Conservation (phyloP, 1,140 invertebrate species). For the Armadillidium nasatum region DNA sequence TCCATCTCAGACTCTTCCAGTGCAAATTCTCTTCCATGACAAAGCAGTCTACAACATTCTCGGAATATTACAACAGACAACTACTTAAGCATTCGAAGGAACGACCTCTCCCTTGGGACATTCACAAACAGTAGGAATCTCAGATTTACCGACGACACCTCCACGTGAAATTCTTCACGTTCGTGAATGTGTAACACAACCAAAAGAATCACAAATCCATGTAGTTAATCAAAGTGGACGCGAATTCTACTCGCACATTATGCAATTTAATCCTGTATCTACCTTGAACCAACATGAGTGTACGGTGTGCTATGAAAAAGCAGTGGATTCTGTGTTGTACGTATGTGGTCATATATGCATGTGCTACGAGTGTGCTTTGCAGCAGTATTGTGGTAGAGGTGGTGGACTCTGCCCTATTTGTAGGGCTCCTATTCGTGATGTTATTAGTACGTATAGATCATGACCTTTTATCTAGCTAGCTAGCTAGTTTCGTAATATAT, state of each 20-base stretch:
- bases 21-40: too few relatives aligned
- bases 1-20: not conserved
- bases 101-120: not conserved
- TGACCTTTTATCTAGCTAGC: not conserved
- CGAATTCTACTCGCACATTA: not conserved
- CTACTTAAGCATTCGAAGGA: not conserved
- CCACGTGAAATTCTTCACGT: not conserved
- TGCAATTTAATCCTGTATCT: not conserved
- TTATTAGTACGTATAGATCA: constrained; percentile 76
- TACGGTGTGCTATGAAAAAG: constrained; percentile 81
- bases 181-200: not conserved
- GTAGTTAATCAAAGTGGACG: not conserved
- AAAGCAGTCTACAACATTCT: not conserved
- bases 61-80: not conserved
- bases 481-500: not conserved
- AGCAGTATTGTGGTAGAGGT: constrained; percentile 70
- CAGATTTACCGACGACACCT: not conserved
- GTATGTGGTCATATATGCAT: constrained; percentile 98
- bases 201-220: not conserved
- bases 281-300: not conserved
- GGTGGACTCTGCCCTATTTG: constrained; percentile 93
- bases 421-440: constrained; percentile 82
- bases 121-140: not conserved
- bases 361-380: constrained; percentile 82
- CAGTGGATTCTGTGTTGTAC: constrained; percentile 89